phyloP scores from a whole-genome alignment of 2,888 invertebrate species.

The Embidobia sp. region DNA sequence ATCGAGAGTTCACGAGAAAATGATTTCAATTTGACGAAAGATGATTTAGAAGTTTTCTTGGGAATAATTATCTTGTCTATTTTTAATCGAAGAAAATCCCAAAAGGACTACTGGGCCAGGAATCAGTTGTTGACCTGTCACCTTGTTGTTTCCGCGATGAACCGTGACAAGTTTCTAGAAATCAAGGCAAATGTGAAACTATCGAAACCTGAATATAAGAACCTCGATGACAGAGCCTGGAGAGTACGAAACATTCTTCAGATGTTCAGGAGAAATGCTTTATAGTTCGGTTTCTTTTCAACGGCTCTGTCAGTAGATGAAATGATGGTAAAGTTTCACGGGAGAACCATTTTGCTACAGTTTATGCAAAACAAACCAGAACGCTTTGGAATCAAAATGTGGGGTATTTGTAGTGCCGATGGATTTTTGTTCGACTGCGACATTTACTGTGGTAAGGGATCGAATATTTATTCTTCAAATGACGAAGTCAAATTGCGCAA shows the following conservation, averaged over 20 bases:
- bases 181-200: constrained; percentile 38
- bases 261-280: constrained; percentile 47
- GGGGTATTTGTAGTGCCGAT: constrained; percentile 38
- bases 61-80: constrained; percentile 45
- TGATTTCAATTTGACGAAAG: constrained; percentile 9
- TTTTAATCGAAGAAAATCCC: constrained; percentile 40
- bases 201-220: constrained; percentile 41
- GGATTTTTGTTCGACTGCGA: constrained; percentile 45
- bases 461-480: constrained; percentile 36
- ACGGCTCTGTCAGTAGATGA: constrained; percentile 50
- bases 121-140: constrained; percentile 28
- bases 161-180: constrained; percentile 30
- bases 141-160: constrained; percentile 29
- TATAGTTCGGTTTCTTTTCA: constrained; percentile 43
- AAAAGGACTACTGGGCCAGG: constrained; percentile 43
- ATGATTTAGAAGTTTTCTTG: constrained; percentile 45
- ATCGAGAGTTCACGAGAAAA: constrained; percentile 3
- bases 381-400: constrained; percentile 49
- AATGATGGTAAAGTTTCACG: constrained; percentile 57
- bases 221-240: constrained; percentile 38
- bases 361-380: constrained; percentile 49
- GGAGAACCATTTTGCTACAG: constrained; percentile 29
- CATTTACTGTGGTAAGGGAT: constrained; percentile 48
- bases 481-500: constrained; percentile 31
- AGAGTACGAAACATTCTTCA: constrained; percentile 38